Base-by-base conservation (phyloP, 53 echinoderm and acorn worm genomes). In the Temnopleurus reevesii region DNA sequence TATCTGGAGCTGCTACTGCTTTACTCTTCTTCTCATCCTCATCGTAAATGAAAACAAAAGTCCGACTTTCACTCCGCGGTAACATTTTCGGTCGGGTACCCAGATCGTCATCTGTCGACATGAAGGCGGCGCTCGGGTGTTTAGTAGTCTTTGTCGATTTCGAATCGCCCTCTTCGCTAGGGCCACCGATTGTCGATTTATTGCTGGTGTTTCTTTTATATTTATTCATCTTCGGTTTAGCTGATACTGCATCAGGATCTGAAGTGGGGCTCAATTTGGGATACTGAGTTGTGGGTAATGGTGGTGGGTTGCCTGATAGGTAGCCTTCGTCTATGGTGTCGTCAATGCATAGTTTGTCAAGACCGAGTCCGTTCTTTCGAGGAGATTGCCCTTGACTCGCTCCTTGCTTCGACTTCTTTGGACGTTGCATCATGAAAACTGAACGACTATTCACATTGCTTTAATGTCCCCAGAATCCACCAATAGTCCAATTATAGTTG, bases 31-130 rank as follows among this genome's bases (percentile, higher is more conserved):
- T 93, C 63, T 60, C 90, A 18, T 86, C 53, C 45, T 93, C 93
- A 47, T 93, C 93, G 88, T 93, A 93, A 44, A 93, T 76, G 87
- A 80, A 93, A 55, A 90, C 90, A 41, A 93, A 93, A 27, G 90
- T 93, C 41, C 71, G 88, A 87, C 88, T 71, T 51, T 87, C 88
- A 54, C 53, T 87, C 30, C 88, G 31, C 36, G 13, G 65, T 4
- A 87, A 61, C 61, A 51, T 46, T 85, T 60, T 85, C 38, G 86
- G 86, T 19, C 86, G 4, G 18, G 29, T 27, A 24, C 19, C 36
- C 45, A 1, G 43, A n/a, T 85, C 86, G 15, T 46, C 36, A n/a
- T n/a, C n/a, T n/a, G n/a, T n/a, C n/a, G n/a, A n/a, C n/a, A n/a
- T n/a, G n/a, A n/a, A n/a, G 18, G 33, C 46, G 10, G 43, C 59